Evolutionary conservation across 92 coral and sea anemone genomes (phyloP).

Genomic region (Diadumene lineata): DNA sequence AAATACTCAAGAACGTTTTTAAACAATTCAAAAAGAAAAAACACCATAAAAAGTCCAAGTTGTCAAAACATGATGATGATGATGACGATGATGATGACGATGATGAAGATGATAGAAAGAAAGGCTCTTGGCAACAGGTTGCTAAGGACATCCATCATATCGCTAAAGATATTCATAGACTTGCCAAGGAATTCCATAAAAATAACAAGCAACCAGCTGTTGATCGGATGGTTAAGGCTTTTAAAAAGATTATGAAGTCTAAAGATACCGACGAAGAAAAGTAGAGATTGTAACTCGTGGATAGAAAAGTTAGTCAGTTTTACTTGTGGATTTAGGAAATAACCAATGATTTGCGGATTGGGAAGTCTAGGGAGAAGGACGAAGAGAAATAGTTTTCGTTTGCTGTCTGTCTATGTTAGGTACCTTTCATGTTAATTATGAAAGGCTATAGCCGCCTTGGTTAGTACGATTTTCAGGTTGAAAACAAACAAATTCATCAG

Average conservation of each 20-base stretch:
- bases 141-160: slow-evolving; percentile 33
- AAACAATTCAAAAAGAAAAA: slow-evolving; percentile 9
- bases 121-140: slow-evolving; percentile 21
- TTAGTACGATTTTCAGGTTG: no score
- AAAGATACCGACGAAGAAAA: slow-evolving; percentile 29
- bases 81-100: slow-evolving; percentile 25
- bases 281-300: neutral
- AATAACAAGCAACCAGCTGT: slow-evolving; percentile 30
- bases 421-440: no score
- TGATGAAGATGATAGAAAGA: slow-evolving; percentile 14
- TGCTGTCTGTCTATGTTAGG: no score
- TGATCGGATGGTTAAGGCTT: slow-evolving; percentile 36
- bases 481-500: no score
- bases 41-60: neutral
- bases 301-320: no score
- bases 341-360: no score
- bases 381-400: no score
- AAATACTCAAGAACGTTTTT: slow-evolving; percentile 19
- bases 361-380: no score
- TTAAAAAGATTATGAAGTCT: slow-evolving; percentile 16
- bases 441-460: no score
- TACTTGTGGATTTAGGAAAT: no score
- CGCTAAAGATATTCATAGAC: slow-evolving; percentile 29
- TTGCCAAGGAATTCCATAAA: slow-evolving; percentile 24
- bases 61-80: slow-evolving; percentile 15